A percentile compares a stretch with the other conserved stretches of the same genome.
Conservation (phyloP, 2,888 invertebrate genomes). For the Molanna angustata region DNA sequence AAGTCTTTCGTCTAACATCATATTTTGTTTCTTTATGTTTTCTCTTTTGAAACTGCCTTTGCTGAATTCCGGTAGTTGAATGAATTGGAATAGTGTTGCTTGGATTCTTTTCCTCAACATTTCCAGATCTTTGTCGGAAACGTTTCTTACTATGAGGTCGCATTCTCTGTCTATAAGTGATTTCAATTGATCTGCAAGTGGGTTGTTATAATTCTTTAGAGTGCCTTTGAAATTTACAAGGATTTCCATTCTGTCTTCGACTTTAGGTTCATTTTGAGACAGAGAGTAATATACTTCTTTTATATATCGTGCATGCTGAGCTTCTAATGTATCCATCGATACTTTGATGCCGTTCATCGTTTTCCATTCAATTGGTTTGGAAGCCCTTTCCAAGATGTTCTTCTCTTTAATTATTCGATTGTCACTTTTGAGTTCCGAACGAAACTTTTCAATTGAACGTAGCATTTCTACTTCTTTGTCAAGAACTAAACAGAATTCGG, state of each 20-base stretch:
- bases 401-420: conserved; percentile 58
- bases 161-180: conserved; percentile 70
- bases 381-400: conserved; percentile 64
- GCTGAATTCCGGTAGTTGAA: conserved; percentile 59
- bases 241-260: conserved; percentile 67
- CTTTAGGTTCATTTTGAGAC: conserved; percentile 54
- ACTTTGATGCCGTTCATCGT: conserved; percentile 60
- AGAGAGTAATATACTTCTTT: conserved; percentile 71
- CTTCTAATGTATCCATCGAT: conserved; percentile 78
- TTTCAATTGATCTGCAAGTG: conserved; percentile 57
- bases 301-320: conserved; percentile 73
- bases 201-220: conserved; percentile 59
- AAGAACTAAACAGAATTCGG: conserved; percentile 66
- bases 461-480: conserved; percentile 72
- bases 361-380: conserved; percentile 74
- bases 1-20: conserved; percentile 46
- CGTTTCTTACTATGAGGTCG: conserved; percentile 62
- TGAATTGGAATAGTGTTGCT: conserved; percentile 52
- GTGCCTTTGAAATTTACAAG: conserved; percentile 68
- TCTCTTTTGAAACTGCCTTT: conserved; percentile 55
- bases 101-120: conserved; percentile 66
- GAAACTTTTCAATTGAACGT: conserved; percentile 65
- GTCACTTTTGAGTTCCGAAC: conserved; percentile 59
- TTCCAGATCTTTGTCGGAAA: conserved; percentile 57
- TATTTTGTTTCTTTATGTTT: conserved; percentile 45